Conservation (phyloP, 2,888 invertebrate species). For the Stictocephala bisonia region DNA sequence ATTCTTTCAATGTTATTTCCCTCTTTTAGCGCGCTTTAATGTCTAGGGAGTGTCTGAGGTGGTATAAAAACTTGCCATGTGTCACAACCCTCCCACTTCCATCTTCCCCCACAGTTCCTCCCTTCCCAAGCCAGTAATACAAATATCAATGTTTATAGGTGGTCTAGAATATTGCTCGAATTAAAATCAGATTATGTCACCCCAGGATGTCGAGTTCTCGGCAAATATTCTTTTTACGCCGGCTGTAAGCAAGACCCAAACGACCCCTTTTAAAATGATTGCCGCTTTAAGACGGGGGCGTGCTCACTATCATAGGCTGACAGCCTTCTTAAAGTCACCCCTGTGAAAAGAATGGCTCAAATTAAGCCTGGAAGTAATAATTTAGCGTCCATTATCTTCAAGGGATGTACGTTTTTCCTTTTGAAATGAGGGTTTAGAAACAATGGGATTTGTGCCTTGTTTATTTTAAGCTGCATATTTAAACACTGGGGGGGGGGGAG, state of each 20-base stretch:
- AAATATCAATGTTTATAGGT: conserved; percentile 40
- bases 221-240: background rate
- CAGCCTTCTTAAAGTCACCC: background rate
- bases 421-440: background rate
- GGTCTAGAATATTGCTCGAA: conserved; percentile 6
- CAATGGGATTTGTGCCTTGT: background rate
- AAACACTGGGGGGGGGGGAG: no score
- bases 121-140: background rate
- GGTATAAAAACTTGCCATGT: conserved; percentile 32
- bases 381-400: conserved; percentile 17
- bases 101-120: background rate
- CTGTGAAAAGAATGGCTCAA: conserved; percentile 20
- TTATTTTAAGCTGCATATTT: no score
- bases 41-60: conserved; percentile 7
- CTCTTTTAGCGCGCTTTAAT: conserved; percentile 4
- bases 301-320: no score
- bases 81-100: background rate
- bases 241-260: background rate
- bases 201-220: background rate
- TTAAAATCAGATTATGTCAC: conserved; percentile 27
- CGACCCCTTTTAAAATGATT: background rate
- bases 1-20: conserved; percentile 35
- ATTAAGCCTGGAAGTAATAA: conserved; percentile 9
- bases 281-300: no score
- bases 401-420: background rate